These are phyloP conservation scores for Chymomyza amoena DNA, from an alignment of 2,888 invertebrate species.

Conservation along the genomic window DNA sequence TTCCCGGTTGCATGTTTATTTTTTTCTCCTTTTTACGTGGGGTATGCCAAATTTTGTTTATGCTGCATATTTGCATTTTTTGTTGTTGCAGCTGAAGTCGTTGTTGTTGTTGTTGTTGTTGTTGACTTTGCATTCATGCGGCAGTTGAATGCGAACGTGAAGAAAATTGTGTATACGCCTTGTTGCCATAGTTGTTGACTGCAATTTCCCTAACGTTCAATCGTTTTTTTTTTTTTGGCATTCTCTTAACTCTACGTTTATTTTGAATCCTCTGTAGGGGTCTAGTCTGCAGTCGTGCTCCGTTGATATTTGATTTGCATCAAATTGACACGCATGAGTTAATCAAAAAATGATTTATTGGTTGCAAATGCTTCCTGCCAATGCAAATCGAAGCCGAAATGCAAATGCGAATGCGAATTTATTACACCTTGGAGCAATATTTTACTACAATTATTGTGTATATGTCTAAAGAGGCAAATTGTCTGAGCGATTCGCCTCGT, in stretches of 20 bases:
- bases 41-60: constrained; percentile 63
- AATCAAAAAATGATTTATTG: constrained; percentile 73
- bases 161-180: constrained; percentile 59
- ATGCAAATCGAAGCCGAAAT: neutral
- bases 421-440: constrained; percentile 1
- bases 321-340: constrained; percentile 72
- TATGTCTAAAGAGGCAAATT: neutral
- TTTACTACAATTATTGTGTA: neutral
- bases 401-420: neutral
- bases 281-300: constrained; percentile 32
- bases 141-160: constrained; percentile 29
- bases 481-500: constrained; percentile 23
- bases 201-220: constrained; percentile 68
- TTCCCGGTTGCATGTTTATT: neutral
- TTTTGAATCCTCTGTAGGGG: neutral
- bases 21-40: constrained; percentile 1
- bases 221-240: constrained; percentile 44
- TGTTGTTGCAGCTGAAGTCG: no score
- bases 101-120: neutral
- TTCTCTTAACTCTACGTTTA: neutral
- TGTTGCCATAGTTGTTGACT: constrained; percentile 66
- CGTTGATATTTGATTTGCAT: constrained; percentile 70
- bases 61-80: constrained; percentile 60
- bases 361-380: constrained; percentile 66
- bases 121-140: constrained; percentile 33